Conservation (phyloP, 2,888 invertebrate species). For the Plagodis dolabraria region DNA sequence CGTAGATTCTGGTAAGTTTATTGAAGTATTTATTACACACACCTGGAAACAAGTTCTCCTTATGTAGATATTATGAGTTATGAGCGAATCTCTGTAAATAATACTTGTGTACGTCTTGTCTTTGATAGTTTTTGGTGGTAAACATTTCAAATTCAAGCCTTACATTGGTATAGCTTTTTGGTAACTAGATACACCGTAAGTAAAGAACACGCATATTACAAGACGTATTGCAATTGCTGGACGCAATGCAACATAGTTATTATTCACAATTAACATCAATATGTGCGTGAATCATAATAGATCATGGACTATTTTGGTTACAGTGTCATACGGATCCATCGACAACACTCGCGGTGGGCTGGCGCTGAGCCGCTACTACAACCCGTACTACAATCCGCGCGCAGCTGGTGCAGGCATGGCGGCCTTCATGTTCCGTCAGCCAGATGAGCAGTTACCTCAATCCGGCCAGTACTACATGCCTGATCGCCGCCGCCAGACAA, state of each 20-base stretch:
- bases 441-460: slow-evolving; percentile 54
- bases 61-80: no score
- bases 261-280: neutral
- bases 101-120: no score
- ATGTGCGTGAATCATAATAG: no score
- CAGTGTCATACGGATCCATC: slow-evolving; percentile 72
- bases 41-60: no score
- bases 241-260: neutral
- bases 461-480: slow-evolving; percentile 72
- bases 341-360: slow-evolving; percentile 72
- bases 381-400: slow-evolving; percentile 69
- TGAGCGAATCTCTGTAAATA: no score
- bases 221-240: no score
- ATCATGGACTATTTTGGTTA: slow-evolving; percentile 4
- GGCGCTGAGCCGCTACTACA: slow-evolving; percentile 76
- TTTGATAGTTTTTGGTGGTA: no score
- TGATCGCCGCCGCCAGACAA: slow-evolving; percentile 72
- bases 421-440: slow-evolving; percentile 70
- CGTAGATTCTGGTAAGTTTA: slow-evolving; percentile 71
- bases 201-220: no score
- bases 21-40: no score
- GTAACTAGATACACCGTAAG: no score
- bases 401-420: slow-evolving; percentile 69
- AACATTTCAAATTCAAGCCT: no score
- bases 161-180: no score